Percentiles rank a stretch among this genome's conserved stretches.
Evolutionary conservation across 2,888 invertebrate genomes (phyloP).

Genomic region (Pachydiplax longipennis): DNA sequence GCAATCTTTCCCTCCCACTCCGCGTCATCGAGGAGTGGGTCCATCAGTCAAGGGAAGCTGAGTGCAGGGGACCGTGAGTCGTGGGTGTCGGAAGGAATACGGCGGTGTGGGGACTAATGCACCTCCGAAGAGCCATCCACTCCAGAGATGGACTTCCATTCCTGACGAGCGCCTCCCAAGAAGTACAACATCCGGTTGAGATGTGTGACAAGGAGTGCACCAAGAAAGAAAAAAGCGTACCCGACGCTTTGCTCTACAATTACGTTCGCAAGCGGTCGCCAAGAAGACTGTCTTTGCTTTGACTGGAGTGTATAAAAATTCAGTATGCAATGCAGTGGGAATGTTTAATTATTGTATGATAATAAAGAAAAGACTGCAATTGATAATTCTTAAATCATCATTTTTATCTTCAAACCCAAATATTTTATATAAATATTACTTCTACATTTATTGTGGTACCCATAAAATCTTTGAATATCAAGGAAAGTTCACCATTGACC

Average conservation of each 20-base stretch:
- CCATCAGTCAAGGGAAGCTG: slow-evolving; percentile 24
- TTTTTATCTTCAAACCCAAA: no score
- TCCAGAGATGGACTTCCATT: background rate
- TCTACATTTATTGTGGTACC: no score
- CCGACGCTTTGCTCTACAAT: background rate
- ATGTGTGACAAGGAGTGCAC: background rate
- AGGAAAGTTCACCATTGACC: no score
- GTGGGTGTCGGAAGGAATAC: background rate
- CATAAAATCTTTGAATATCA: no score
- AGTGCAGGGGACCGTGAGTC: background rate
- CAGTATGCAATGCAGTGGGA: no score
- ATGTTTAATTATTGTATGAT: no score
- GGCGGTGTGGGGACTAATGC: background rate
- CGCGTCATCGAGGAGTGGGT: slow-evolving; percentile 26
- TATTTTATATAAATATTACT: no score
- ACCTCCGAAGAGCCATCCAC: background rate
- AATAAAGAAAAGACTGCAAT: no score
- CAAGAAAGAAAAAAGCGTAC: background rate
- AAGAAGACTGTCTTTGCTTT: no score
- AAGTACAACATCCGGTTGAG: background rate
- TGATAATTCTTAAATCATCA: no score
- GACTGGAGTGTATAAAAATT: no score
- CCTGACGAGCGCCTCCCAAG: background rate
- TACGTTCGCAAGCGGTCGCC: background rate
- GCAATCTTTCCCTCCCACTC: background rate